A percentile compares a stretch with the other conserved stretches of the same genome.
Evolutionary conservation across 1,140 invertebrate species (phyloP).

Genomic region (Zophobas morio): DNA sequence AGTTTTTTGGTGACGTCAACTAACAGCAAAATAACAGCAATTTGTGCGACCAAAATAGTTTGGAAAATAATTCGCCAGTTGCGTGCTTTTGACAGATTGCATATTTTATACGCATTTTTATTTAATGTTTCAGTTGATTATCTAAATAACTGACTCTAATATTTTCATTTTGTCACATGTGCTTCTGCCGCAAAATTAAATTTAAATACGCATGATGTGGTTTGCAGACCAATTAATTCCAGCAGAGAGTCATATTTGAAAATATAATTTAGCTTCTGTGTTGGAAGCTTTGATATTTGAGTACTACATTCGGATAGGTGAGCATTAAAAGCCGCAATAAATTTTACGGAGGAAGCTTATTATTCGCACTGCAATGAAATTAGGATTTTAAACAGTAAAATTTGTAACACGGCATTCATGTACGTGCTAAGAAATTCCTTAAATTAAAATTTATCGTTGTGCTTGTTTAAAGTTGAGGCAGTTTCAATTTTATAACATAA

Average conservation of each 20-base stretch:
- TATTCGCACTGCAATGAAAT: too few species aligned
- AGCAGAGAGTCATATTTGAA: slow-evolving; percentile 10
- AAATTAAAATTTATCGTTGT: too few species aligned
- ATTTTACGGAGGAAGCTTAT: background rate
- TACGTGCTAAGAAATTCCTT: too few species aligned
- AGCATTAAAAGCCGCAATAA: background rate
- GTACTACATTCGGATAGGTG: background rate
- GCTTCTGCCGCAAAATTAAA: slow-evolving; percentile 16
- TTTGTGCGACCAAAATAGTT: background rate
- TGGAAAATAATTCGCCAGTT: background rate
- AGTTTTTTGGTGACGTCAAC: background rate
- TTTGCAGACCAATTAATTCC: slow-evolving; percentile 28
- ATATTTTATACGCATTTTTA: too few species aligned
- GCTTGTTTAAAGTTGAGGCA: too few species aligned
- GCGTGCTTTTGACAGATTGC: background rate
- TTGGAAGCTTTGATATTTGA: slow-evolving; percentile 10
- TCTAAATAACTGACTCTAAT: background rate
- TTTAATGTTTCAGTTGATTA: too few species aligned
- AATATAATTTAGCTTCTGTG: slow-evolving; percentile 1
- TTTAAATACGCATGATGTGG: slow-evolving; percentile 17
- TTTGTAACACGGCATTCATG: too few species aligned
- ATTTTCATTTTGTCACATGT: slow-evolving; percentile 27
- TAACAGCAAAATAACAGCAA: background rate
- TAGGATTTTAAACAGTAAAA: too few species aligned
- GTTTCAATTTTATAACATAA: too few species aligned